Conservation (phyloP, 2,888 invertebrate genomes). For the Psylliodes chrysocephalus region DNA sequence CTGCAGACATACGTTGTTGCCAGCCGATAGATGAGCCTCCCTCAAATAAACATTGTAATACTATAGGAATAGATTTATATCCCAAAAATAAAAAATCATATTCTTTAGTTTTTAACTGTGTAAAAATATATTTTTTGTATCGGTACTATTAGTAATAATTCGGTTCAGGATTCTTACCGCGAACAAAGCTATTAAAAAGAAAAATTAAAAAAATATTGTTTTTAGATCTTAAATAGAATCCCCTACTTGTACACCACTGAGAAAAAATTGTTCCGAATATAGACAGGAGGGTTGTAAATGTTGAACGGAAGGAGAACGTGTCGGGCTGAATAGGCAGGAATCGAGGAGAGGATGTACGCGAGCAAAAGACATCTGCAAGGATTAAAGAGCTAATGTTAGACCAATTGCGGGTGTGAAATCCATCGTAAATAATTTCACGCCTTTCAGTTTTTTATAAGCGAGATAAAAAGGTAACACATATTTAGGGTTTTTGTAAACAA, state of each 20-base stretch:
- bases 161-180: no score
- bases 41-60: no score
- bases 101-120: no score
- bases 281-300: slow-evolving; percentile 36
- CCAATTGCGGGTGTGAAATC: slow-evolving; percentile 30
- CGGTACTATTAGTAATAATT: no score
- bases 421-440: slow-evolving; percentile 13
- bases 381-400: slow-evolving; percentile 37
- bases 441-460: slow-evolving; percentile 7
- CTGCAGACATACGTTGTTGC: no score
- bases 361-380: slow-evolving; percentile 37
- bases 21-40: no score
- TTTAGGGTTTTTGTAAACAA: not conserved
- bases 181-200: no score
- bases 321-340: slow-evolving; percentile 41
- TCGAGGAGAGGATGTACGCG: slow-evolving; percentile 41
- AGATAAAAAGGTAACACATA: no score
- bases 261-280: slow-evolving; percentile 25
- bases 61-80: no score
- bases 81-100: no score
- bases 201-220: no score
- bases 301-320: slow-evolving; percentile 40
- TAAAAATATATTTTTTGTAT: no score
- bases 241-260: not conserved
- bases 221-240: not conserved